These are phyloP conservation scores for Drosophila setosimentum DNA, from an alignment of 2,888 invertebrate genomes.

Conservation along the genomic window DNA sequence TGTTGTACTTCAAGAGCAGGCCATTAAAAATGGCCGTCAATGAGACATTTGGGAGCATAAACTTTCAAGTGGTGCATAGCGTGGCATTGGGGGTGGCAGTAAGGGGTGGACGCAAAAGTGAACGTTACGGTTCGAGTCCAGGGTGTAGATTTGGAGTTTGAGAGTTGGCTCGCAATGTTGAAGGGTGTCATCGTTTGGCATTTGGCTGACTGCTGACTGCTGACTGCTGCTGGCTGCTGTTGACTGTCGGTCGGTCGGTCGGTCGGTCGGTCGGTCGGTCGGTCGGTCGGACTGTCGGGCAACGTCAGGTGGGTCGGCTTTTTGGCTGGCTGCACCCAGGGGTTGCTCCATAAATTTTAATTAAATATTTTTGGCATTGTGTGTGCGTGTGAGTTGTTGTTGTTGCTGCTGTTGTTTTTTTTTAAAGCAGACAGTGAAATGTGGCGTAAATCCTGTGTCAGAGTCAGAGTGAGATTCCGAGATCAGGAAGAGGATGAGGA, in stretches of 20 bases:
- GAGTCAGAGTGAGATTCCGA: slow-evolving; percentile 24
- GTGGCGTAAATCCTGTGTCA: slow-evolving; percentile 47
- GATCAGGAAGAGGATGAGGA: slow-evolving; percentile 60
- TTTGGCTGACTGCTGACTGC: slow-evolving; percentile 50
- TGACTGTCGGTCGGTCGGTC: neutral
- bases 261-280: too few relatives aligned
- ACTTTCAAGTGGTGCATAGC: slow-evolving; percentile 47
- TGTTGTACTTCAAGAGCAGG: slow-evolving; percentile 58
- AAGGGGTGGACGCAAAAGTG: slow-evolving; percentile 7
- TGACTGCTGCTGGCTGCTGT: neutral
- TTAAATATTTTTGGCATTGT: slow-evolving; percentile 72
- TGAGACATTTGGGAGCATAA: slow-evolving; percentile 72
- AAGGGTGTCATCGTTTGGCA: slow-evolving; percentile 69
- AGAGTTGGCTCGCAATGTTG: slow-evolving; percentile 30
- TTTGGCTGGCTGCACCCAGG: slow-evolving; percentile 57
- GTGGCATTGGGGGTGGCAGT: neutral
- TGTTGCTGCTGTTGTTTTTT: slow-evolving; percentile 17
- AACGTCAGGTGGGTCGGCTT: slow-evolving; percentile 43
- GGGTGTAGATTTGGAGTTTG: slow-evolving; percentile 4
- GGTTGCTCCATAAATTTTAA: slow-evolving; percentile 77
- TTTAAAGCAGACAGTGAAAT: slow-evolving; percentile 54
- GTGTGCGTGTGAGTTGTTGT: slow-evolving; percentile 21
- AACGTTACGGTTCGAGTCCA: slow-evolving; percentile 17
- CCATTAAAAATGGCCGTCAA: slow-evolving; percentile 78
- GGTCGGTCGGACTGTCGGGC: slow-evolving; percentile 17